Conservation (phyloP, 2,888 invertebrate genomes). For the Erebia aethiops region DNA sequence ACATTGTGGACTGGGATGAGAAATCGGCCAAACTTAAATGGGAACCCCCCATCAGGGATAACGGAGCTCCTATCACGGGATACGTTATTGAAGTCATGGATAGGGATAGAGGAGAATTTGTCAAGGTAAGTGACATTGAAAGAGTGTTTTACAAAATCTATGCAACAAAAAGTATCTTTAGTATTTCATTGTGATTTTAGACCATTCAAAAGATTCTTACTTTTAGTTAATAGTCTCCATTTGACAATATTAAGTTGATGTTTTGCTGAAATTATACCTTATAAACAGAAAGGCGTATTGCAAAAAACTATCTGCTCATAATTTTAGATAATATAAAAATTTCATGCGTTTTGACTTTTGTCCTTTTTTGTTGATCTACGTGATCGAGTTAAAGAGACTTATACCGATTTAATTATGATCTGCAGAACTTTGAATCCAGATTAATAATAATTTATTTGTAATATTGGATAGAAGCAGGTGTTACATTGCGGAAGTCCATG, state of each 20-base stretch:
- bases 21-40: constrained; percentile 95
- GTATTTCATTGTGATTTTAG: no score
- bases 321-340: background rate
- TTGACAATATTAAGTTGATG: no score
- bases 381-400: no score
- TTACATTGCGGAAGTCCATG: no score
- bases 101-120: constrained; percentile 91
- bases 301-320: no score
- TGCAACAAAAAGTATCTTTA: no score
- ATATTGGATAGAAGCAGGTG: background rate
- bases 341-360: background rate
- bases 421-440: no score
- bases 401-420: no score
- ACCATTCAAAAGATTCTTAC: no score
- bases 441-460: background rate
- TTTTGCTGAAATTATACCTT: no score
- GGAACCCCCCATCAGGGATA: constrained; percentile 94
- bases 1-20: constrained; percentile 95
- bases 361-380: background rate
- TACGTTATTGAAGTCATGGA: constrained; percentile 97
- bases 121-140: constrained; percentile 78
- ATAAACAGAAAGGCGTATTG: no score
- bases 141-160: background rate
- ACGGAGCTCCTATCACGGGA: constrained; percentile 96
- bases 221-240: no score